Conservation (phyloP, 2,888 invertebrate genomes). For the Pyralis farinalis region DNA sequence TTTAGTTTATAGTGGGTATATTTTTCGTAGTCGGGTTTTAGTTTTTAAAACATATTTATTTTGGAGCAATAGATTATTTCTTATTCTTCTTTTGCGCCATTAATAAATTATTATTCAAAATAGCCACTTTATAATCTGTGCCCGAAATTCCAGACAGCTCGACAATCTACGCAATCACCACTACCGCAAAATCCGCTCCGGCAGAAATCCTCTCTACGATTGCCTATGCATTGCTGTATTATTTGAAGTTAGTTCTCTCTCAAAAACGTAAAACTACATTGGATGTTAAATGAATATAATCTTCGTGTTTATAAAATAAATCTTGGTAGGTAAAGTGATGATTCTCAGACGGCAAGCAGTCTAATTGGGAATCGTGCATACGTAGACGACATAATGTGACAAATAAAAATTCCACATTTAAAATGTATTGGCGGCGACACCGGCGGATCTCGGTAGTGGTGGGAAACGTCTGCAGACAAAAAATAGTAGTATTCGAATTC, state of each 20-base stretch:
- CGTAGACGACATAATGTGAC: constrained; percentile 60
- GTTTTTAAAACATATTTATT: too few relatives aligned
- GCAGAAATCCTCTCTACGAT: neutral
- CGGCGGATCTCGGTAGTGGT: constrained; percentile 17
- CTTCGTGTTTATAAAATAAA: neutral
- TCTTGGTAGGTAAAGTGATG: neutral
- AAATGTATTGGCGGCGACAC: constrained; percentile 39
- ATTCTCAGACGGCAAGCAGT: constrained; percentile 39
- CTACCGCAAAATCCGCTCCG: neutral
- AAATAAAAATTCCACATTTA: constrained; percentile 56
- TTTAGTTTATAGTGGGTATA: too few relatives aligned
- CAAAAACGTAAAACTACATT: neutral
- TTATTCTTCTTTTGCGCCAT: too few relatives aligned
- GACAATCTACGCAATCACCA: neutral
- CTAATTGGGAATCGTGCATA: constrained; percentile 53
- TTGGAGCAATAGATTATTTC: too few relatives aligned
- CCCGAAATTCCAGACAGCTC: neutral
- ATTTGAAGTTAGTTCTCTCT: neutral
- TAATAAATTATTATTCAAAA: neutral
- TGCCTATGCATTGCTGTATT: neutral
- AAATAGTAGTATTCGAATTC: constrained; percentile 18
- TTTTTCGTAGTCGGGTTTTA: too few relatives aligned
- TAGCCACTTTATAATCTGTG: neutral
- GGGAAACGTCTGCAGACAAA: constrained; percentile 19
- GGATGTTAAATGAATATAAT: neutral